Evolutionary conservation across 2,113 vertebrate genomes (phyloP).

Genomic region (Sterrhoptilus dennistouni): DNA sequence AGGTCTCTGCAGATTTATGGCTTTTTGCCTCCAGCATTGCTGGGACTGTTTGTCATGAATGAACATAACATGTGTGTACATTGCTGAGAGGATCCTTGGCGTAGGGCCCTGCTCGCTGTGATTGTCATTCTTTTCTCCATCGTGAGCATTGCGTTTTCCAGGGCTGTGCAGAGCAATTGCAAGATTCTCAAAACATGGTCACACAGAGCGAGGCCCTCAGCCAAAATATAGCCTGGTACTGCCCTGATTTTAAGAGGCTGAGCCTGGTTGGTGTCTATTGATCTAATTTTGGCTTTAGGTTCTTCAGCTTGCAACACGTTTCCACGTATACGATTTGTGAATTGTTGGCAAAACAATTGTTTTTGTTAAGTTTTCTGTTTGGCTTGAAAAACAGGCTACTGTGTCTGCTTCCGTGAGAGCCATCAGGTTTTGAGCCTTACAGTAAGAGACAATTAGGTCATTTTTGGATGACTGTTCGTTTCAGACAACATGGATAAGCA

Average conservation of each 20-base stretch:
- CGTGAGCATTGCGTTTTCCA: not conserved
- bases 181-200: not conserved
- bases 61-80: not conserved
- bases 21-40: not conserved
- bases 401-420: fast-evolving
- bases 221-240: not conserved
- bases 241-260: not conserved
- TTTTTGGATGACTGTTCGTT: not conserved
- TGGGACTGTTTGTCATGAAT: not conserved
- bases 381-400: not conserved
- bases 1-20: not conserved
- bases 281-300: not conserved
- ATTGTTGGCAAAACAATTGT: not conserved
- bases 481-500: not conserved
- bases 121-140: not conserved
- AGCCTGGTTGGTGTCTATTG: not conserved
- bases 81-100: not conserved
- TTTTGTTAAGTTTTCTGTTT: not conserved
- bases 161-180: not conserved
- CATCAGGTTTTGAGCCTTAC: not conserved
- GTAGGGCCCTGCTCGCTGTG: not conserved
- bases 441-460: not conserved
- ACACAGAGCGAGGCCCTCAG: not conserved
- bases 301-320: not conserved
- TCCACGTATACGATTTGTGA: not conserved